Evolutionary conservation across 92 coral and sea anemone species (phyloP).

Genomic region (Paragorgia papillata): DNA sequence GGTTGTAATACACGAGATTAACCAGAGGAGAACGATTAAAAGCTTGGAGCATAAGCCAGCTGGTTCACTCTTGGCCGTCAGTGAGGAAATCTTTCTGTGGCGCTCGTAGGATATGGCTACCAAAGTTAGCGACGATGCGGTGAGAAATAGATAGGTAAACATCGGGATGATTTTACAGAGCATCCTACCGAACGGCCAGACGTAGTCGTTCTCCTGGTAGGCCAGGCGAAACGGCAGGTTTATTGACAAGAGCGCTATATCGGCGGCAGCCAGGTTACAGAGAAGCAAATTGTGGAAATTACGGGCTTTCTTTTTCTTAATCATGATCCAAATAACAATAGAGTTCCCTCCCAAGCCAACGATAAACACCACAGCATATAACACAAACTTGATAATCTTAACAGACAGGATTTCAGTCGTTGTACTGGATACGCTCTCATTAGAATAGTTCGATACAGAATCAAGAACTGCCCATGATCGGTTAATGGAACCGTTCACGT

Average conservation of each 20-base stretch:
- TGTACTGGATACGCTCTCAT: too few species aligned
- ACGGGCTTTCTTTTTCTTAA: constrained; percentile 68
- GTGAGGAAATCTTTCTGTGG: constrained; percentile 42
- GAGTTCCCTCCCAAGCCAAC: constrained; percentile 78
- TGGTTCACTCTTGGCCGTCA: constrained; percentile 58
- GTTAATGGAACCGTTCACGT: neutral
- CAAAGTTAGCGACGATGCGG: constrained; percentile 84
- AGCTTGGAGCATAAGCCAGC: constrained; percentile 50
- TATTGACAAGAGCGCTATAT: constrained; percentile 76
- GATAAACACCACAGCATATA: constrained; percentile 71
- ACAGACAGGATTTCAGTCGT: constrained; percentile 60
- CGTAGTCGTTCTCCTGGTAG: constrained; percentile 84
- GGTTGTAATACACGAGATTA: constrained; percentile 54
- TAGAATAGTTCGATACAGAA: neutral
- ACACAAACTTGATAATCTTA: constrained; percentile 69
- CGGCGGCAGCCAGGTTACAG: constrained; percentile 89
- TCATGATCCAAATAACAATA: constrained; percentile 75
- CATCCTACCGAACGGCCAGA: constrained; percentile 85
- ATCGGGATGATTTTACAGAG: constrained; percentile 83
- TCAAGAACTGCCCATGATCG: neutral
- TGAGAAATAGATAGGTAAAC: constrained; percentile 74
- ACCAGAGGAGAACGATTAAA: constrained; percentile 66
- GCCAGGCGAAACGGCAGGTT: constrained; percentile 87
- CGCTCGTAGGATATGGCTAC: constrained; percentile 73
- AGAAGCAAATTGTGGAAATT: constrained; percentile 79